Percentiles rank a stretch among this genome's conserved stretches.
Evolutionary conservation across 2,888 invertebrate species (phyloP).

Genomic region (Papilio protenor): DNA sequence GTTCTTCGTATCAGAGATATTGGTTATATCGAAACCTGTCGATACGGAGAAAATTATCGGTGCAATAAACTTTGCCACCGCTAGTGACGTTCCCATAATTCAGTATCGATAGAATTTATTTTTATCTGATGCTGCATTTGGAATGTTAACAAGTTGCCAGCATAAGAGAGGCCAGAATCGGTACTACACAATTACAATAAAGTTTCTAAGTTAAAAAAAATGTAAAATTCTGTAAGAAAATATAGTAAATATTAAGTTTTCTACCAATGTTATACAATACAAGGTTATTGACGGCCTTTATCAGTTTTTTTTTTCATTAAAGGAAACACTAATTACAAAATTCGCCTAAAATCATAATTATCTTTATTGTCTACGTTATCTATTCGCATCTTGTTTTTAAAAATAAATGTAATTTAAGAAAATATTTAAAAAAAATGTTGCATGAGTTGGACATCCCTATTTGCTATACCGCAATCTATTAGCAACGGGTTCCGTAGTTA

Average conservation of each 20-base stretch:
- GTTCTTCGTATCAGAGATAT: conserved; percentile 70
- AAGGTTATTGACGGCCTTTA: no score
- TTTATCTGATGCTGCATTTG: background rate
- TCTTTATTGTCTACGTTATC: no score
- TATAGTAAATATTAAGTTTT: no score
- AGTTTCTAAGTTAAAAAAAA: no score
- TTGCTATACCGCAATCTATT: conserved; percentile 41
- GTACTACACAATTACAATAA: background rate
- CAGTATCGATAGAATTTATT: conserved; percentile 30
- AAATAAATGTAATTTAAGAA: background rate
- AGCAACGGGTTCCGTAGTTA: conserved; percentile 32
- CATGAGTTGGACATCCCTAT: conserved; percentile 28
- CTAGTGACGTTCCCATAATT: conserved; percentile 57
- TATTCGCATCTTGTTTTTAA: no score
- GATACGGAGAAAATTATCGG: conserved; percentile 51
- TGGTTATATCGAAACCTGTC: conserved; percentile 54
- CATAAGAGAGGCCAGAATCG: background rate
- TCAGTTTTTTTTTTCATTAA: no score
- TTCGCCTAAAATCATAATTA: background rate
- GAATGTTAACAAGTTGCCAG: background rate
- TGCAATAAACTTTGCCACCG: conserved; percentile 64
- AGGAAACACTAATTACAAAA: background rate
- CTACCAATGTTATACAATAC: no score
- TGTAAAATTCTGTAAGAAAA: no score
- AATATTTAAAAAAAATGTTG: background rate